Evolutionary conservation across 2,888 invertebrate genomes (phyloP).

Genomic region (Neoascia interrupta): DNA sequence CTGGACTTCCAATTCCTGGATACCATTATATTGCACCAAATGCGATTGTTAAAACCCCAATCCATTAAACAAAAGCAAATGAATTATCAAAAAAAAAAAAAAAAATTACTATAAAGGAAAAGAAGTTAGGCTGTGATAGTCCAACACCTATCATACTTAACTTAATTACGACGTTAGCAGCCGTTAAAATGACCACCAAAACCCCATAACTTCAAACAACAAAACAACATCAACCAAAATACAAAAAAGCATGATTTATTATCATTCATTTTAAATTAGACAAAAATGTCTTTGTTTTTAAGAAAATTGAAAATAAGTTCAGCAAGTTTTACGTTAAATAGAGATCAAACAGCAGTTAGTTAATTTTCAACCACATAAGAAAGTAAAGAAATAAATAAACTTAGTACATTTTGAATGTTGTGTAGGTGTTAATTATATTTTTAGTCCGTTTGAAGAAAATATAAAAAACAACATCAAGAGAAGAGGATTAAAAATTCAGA

Average conservation of each 20-base stretch:
- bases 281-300: constrained; percentile 22
- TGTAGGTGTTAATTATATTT: constrained; percentile 70
- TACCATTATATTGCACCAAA: constrained; percentile 96
- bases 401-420: constrained; percentile 69
- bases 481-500: constrained; percentile 23
- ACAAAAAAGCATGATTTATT: constrained; percentile 8
- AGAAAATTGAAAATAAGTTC: constrained; percentile 18
- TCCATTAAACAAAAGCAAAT: constrained; percentile 83
- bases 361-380: constrained; percentile 48
- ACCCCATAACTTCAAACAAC: constrained; percentile 48
- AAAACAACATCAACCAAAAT: constrained; percentile 2
- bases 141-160: constrained; percentile 9
- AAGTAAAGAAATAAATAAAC: constrained; percentile 40
- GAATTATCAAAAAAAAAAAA: constrained; percentile 11
- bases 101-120: constrained; percentile 39
- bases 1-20: constrained; percentile 93
- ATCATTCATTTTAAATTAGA: constrained; percentile 30
- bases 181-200: constrained; percentile 43
- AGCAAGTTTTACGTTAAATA: constrained; percentile 30
- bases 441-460: constrained; percentile 46
- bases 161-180: constrained; percentile 35
- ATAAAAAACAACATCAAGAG: constrained; percentile 20
- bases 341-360: constrained; percentile 24
- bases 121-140: constrained; percentile 25
- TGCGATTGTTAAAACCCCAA: constrained; percentile 95